phyloP scores from a whole-genome alignment of 2,888 invertebrate genomes.

The Halictus quadricinctus region DNA sequence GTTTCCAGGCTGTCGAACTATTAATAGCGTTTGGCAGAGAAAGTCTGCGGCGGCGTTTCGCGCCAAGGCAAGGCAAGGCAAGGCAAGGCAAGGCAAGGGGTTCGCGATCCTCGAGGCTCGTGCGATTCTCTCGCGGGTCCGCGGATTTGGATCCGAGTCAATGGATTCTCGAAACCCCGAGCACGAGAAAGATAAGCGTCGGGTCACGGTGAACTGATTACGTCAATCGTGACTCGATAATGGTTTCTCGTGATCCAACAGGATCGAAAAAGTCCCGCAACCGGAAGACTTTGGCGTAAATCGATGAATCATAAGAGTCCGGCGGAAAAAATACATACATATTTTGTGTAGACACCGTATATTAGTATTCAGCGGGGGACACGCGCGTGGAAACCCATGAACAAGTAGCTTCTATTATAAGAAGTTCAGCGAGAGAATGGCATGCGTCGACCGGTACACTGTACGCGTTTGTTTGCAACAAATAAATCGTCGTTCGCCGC shows the following conservation, averaged over 20 bases:
- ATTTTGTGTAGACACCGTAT: conserved; percentile 16
- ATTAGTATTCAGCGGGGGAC: conserved; percentile 50
- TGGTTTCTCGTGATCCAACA: not conserved
- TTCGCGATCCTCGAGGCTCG: conserved; percentile 32
- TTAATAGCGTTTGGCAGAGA: conserved; percentile 72
- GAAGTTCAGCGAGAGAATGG: conserved; percentile 26
- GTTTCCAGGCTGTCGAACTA: conserved; percentile 66
- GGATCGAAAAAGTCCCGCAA: not conserved
- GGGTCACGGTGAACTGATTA: conserved; percentile 22
- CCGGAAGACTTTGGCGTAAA: conserved; percentile 12
- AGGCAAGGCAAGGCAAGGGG: conserved; percentile 21
- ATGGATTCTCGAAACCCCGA: not conserved
- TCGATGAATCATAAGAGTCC: conserved; percentile 18
- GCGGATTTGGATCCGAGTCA: not conserved
- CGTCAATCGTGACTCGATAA: conserved; percentile 21
- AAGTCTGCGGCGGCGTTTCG: conserved; percentile 58
- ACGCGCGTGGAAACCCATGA: conserved; percentile 29
- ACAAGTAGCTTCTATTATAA: conserved; percentile 51
- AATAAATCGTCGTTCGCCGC: conserved; percentile 9
- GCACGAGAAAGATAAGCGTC: conserved; percentile 25
- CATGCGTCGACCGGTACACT: not conserved
- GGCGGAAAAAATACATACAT: not conserved
- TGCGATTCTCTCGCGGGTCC: conserved; percentile 16
- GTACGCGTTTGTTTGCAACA: not conserved
- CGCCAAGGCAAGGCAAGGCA: not conserved